These are phyloP conservation scores for Lamellibrachia luymesi DNA, from an alignment of 1,140 invertebrate genomes.

Conservation along the genomic window DNA sequence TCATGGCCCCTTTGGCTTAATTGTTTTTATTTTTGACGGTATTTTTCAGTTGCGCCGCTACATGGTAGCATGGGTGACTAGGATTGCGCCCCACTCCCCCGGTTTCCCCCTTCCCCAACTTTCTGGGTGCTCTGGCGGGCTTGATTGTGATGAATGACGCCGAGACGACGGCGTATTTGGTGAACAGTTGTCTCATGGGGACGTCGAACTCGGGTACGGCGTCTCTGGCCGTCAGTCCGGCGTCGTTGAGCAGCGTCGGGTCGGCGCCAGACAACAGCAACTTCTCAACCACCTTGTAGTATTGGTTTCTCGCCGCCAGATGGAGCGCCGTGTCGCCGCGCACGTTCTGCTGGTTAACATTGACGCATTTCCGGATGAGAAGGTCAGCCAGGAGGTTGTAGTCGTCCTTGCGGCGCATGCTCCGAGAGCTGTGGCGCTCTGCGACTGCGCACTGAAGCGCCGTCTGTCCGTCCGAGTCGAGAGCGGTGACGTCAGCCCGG, in stretches of 20 bases:
- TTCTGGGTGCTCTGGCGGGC: neutral
- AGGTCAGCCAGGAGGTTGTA: constrained; percentile 14
- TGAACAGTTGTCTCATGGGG: constrained; percentile 7
- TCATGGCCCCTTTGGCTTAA: too few relatives aligned
- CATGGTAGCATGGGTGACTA: too few relatives aligned
- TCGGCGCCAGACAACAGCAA: constrained; percentile 23
- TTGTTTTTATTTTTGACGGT: too few relatives aligned
- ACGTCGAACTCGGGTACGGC: constrained; percentile 18
- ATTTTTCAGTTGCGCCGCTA: too few relatives aligned
- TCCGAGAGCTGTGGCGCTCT: constrained; percentile 20
- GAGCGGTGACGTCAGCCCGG: constrained; percentile 25
- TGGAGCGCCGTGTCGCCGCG: constrained; percentile 42
- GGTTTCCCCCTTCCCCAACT: neutral
- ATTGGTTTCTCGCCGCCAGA: constrained; percentile 37
- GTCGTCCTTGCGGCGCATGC: constrained; percentile 29
- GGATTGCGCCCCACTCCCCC: too few relatives aligned
- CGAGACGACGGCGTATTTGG: constrained; percentile 7
- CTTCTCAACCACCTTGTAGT: constrained; percentile 24
- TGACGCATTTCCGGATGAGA: constrained; percentile 25
- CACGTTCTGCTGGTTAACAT: constrained; percentile 38
- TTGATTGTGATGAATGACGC: neutral
- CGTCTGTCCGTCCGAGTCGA: constrained; percentile 26
- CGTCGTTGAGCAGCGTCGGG: constrained; percentile 21
- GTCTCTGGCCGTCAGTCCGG: constrained; percentile 18
- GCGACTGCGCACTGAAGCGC: constrained; percentile 21